Evolutionary conservation across 2,888 invertebrate species (phyloP).

Genomic region (Chaetoderma sp.): DNA sequence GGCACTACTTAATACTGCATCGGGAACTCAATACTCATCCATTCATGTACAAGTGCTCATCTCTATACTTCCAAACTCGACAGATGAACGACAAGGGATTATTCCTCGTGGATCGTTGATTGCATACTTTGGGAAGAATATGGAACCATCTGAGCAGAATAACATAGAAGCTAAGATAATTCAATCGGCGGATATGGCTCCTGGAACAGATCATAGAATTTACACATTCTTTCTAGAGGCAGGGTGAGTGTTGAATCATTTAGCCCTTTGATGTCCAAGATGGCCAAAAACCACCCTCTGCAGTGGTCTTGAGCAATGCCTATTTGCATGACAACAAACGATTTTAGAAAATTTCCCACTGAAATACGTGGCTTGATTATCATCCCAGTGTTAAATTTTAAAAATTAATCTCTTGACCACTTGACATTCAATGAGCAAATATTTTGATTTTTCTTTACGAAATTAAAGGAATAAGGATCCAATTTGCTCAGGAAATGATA

Average conservation of each 20-base stretch:
- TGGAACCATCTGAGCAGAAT: conserved; percentile 1
- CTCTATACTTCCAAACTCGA: conserved; percentile 22
- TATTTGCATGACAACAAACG: neutral
- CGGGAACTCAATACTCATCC: conserved; percentile 19
- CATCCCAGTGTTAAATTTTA: no score
- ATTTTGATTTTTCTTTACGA: no score
- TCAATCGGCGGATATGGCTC: conserved; percentile 27
- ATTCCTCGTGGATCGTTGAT: conserved; percentile 9
- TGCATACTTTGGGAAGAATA: conserved; percentile 31
- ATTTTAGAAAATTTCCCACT: neutral
- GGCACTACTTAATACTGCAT: conserved; percentile 20
- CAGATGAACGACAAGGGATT: neutral
- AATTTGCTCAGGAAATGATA: no score
- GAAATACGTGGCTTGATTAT: no score
- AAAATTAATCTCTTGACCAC: no score
- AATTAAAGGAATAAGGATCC: no score
- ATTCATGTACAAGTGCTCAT: conserved; percentile 42
- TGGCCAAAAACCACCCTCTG: no score
- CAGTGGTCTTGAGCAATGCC: no score
- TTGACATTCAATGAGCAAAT: no score
- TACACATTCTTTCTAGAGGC: conserved; percentile 47
- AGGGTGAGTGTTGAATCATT: conserved; percentile 21
- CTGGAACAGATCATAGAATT: conserved; percentile 39
- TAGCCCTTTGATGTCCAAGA: no score
- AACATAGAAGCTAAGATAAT: conserved; percentile 25